These are phyloP conservation scores for Tenrec ecaudatus DNA, from an alignment of 2,113 vertebrate genomes.

Conservation along the genomic window DNA sequence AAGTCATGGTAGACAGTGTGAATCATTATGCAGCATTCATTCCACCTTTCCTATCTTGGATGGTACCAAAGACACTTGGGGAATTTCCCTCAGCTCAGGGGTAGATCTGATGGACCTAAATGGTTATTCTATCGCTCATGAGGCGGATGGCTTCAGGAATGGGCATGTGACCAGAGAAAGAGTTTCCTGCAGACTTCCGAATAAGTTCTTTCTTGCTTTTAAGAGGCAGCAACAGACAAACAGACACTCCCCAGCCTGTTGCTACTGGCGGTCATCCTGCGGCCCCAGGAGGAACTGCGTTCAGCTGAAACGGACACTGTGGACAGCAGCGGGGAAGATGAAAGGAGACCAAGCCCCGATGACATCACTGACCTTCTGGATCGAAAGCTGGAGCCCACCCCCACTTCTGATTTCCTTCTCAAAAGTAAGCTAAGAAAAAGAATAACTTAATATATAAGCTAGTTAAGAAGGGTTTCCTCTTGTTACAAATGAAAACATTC, in stretches of 20 bases:
- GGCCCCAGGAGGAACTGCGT: slow-evolving; percentile 52
- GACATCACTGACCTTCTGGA: slow-evolving; percentile 63
- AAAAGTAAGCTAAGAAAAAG: slow-evolving; percentile 40
- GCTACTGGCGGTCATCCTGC: slow-evolving; percentile 67
- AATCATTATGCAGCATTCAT: not conserved
- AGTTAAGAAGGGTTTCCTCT: slow-evolving; percentile 21
- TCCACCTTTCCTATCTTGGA: not conserved
- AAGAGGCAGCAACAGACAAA: slow-evolving; percentile 53
- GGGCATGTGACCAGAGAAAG: slow-evolving; percentile 27
- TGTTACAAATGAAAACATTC: slow-evolving; percentile 20
- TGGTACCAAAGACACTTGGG: not conserved
- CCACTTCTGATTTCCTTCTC: slow-evolving; percentile 35
- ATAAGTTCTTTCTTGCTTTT: slow-evolving; percentile 46
- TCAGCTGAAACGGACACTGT: slow-evolving; percentile 53
- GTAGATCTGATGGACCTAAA: not conserved
- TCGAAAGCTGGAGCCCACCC: slow-evolving; percentile 50
- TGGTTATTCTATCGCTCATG: not conserved
- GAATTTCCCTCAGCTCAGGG: not conserved
- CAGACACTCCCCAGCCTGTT: slow-evolving; percentile 49
- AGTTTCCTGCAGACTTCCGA: slow-evolving; percentile 60
- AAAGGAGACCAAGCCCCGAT: slow-evolving; percentile 65
- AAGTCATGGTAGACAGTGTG: not conserved
- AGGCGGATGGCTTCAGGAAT: slow-evolving; percentile 44
- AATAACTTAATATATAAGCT: slow-evolving; percentile 1
- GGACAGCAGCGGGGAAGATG: slow-evolving; percentile 55